Percentiles rank a stretch among this genome's conserved stretches.
phyloP scores from a whole-genome alignment of 2,113 vertebrate genomes.

The Phalacrocorax aristotelis region DNA sequence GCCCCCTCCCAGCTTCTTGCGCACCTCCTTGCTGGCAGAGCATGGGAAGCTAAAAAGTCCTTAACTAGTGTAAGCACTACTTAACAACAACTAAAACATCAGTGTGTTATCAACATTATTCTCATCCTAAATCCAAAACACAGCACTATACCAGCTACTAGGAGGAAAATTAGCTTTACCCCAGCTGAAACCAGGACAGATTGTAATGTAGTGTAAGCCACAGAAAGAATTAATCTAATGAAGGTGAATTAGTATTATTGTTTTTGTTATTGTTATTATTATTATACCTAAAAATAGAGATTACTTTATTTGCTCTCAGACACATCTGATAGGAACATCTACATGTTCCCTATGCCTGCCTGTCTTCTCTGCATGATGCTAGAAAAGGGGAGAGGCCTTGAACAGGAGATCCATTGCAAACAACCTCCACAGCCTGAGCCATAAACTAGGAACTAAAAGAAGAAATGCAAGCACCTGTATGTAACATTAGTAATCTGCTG shows the following conservation, averaged over 20 bases:
- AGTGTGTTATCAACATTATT: too few relatives aligned
- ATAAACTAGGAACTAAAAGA: fast-evolving
- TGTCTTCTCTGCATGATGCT: background rate
- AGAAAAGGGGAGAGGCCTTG: background rate
- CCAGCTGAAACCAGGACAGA: too few relatives aligned
- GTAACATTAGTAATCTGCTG: background rate
- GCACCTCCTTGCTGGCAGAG: too few relatives aligned
- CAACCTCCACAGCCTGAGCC: background rate
- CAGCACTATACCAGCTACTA: too few relatives aligned
- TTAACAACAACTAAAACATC: too few relatives aligned
- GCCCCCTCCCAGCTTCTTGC: too few relatives aligned
- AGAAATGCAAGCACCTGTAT: background rate
- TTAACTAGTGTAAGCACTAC: too few relatives aligned
- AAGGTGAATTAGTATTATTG: background rate
- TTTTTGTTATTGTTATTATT: background rate
- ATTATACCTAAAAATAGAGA: background rate
- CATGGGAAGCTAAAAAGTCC: too few relatives aligned
- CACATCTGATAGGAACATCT: background rate
- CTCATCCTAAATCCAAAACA: too few relatives aligned
- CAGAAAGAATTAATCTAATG: background rate
- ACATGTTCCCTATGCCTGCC: background rate
- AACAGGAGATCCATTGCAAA: background rate
- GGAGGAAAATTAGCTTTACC: too few relatives aligned
- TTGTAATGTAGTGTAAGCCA: background rate
- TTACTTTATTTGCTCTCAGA: background rate